Base-by-base conservation (phyloP, 2,113 vertebrate genomes). In the Camelus dromedarius region DNA sequence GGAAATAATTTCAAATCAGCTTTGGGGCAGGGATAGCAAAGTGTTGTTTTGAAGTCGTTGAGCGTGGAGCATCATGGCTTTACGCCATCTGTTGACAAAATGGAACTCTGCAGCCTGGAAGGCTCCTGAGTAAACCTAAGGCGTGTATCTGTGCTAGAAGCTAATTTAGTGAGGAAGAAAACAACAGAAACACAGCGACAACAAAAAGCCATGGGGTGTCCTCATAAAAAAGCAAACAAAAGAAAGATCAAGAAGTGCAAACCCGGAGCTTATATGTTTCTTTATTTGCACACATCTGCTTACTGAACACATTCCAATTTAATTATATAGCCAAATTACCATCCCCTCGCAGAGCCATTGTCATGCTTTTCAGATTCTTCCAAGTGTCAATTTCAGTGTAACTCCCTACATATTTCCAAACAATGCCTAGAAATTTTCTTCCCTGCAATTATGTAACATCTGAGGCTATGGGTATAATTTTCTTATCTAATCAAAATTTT, bases 281-380 rank as follows among this genome's bases (percentile, higher is more conserved):
- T 98, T 98, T 98, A 98, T 98, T 98, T 98, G 92, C 91, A 96
- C 97, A 98, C 98, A 99, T 98, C 98, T 98, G 98, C 96, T 98
- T 97, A 97, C 96, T 96, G 97, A 98, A 98, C n/a, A 72, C 98
- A 98, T 98, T 98, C 90, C 97, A 95, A 98, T 98, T 98, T 98
- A 97, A 98, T 98, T 98, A 97, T 97, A 97, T 83, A 98, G 98
- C 93, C 97, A 98, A 98, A 98, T 98, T 98, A 96, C 95, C 54
- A 8, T 96, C 95, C 86, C 92, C 92, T 97, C 95, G 89, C 92
- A 96, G 50, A 97, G 96, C 28, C 91, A 19, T 96, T 96, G 93
- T 95, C 94, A 67, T 2, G 38, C 91, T 89, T 96, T 96, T 97
- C 91, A 97, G 79, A 98, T 97, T 98, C 96, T 94, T 98, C 93